phyloP scores from a whole-genome alignment of 2,113 vertebrate species.

The Candoia aspera region DNA sequence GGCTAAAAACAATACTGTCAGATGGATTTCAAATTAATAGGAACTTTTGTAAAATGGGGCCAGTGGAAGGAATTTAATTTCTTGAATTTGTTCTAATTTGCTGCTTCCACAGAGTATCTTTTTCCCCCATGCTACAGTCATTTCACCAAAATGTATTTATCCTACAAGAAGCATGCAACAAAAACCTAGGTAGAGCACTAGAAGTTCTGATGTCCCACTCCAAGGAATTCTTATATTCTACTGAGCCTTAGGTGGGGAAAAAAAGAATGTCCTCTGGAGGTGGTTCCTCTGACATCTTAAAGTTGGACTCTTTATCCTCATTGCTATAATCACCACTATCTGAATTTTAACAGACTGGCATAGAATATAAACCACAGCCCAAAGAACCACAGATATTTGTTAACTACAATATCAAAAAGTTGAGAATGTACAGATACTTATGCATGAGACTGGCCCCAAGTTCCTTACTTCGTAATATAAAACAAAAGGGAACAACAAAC shows the following conservation, averaged over 20 bases:
- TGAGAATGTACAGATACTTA: background rate
- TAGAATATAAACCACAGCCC: background rate
- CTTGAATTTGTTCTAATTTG: background rate
- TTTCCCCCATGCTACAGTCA: background rate
- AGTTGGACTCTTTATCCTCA: background rate
- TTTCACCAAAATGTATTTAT: background rate
- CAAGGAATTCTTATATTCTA: background rate
- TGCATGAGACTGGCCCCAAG: background rate
- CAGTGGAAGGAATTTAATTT: background rate
- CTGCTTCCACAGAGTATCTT: background rate
- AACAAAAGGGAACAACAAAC: conserved; percentile 3
- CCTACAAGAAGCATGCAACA: background rate
- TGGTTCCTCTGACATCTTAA: background rate
- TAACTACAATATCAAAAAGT: background rate
- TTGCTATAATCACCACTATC: background rate
- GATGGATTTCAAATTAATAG: conserved; percentile 7
- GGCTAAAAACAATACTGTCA: background rate
- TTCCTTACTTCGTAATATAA: background rate
- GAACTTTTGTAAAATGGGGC: background rate
- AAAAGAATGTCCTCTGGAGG: background rate
- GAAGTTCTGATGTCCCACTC: background rate
- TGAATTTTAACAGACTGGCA: background rate
- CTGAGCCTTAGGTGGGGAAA: too few species aligned
- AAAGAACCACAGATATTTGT: background rate
- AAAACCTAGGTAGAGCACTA: background rate